Conservation (phyloP, 2,797 vertebrate species). For the Artibeus lituratus region DNA sequence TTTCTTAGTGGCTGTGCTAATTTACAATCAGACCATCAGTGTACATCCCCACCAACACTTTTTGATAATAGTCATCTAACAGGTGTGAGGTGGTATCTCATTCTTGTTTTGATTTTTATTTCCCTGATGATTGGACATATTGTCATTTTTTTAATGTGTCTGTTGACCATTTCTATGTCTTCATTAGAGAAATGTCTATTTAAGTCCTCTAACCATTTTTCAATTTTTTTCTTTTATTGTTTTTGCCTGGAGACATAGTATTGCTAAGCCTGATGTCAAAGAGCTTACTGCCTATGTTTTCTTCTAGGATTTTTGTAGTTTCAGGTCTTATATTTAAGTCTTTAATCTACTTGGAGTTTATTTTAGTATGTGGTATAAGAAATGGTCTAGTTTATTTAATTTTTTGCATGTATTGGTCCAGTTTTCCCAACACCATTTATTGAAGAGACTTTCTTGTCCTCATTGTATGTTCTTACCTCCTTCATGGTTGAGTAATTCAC, state of each 20-base stretch:
- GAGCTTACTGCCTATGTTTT: not conserved
- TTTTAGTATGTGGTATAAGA: not conserved
- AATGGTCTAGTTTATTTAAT: not conserved
- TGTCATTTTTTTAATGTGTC: not conserved
- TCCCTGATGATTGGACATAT: not conserved
- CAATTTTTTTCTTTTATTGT: not conserved
- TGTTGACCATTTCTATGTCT: not conserved
- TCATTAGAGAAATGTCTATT: not conserved
- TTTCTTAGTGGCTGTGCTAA: not conserved
- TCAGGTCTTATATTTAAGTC: not conserved
- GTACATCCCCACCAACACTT: not conserved
- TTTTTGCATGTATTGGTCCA: not conserved
- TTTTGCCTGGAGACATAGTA: not conserved
- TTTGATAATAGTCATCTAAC: not conserved
- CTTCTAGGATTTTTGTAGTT: not conserved
- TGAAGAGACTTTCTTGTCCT: not conserved
- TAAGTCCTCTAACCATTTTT: not conserved
- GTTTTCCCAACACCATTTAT: not conserved
- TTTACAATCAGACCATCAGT: not conserved
- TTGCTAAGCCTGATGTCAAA: not conserved
- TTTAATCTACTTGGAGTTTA: not conserved
- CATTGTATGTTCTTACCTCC: not conserved
- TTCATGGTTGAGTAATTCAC: not conserved
- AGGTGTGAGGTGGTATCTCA: not conserved
- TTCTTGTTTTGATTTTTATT: not conserved